Evolutionary conservation across 2,113 vertebrate species (phyloP), one percentile per base, ranked within the genome.

Genomic region (Brachirus orientalis): DNA sequence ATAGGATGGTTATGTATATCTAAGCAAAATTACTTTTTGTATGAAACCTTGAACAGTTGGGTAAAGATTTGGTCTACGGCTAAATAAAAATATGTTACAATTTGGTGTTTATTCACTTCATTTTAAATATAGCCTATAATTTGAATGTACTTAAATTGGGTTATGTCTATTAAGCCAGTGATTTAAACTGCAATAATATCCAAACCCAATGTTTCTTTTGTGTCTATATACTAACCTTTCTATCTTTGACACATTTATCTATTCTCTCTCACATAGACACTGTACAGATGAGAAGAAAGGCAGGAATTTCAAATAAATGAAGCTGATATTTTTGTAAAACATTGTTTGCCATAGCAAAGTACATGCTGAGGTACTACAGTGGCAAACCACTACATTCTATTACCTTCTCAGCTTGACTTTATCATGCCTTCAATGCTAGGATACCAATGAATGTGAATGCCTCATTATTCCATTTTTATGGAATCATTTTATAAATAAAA

Each of bases 401-500:
- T 55, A 1, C 61, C 55, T 45, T 62, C 54, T 71, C 60, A 72
- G 77, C 69, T 72, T 43, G 52, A 56, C 61, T 57, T 62, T 74
- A 60, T 72, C 54, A 47, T 70, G 89, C 89, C 88, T 91, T 86
- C 82, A 80, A 89, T 75, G 90, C 87, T 92, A 91, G 88, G 51
- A 83, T 81, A 91, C 90, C 91, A 92, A 92, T 90, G 91, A 91
- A 89, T 92, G 91, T 92, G 91, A 92, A 91, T 54, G 72, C 56
- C 79, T 63, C 54, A 44, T 87, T 84, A 79, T 84, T 75, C 68
- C 52, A 41, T 86, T 88, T 80, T 83, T 67, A 87, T 87, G 74
- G 84, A 88, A 84, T 59, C 78, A 63, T 90, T 90, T 90, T 85
- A 59, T 86, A 82, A 92, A 88, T 90, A 91, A 91, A 90, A 71